Base-by-base conservation (phyloP, 2,888 invertebrate species). In the Alloscopus bannaensis region DNA sequence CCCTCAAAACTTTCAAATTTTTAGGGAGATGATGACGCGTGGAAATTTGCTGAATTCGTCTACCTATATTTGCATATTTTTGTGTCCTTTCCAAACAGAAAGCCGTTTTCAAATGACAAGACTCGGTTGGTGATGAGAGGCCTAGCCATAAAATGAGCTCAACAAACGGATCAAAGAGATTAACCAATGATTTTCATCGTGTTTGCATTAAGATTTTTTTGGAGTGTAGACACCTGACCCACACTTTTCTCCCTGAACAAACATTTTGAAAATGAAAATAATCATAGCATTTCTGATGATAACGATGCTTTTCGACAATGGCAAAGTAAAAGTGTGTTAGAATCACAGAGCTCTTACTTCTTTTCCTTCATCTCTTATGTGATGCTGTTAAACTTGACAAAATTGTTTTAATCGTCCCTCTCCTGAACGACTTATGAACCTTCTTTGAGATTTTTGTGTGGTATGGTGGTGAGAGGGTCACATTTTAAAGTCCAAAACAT, bases 401-500 rank as follows among this genome's bases (percentile, higher is more conserved):
- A 6, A 36, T 8, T 13, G 13, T 36, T 36, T 36, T 36, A 36
- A 36, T 36, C 36, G 13, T 36, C 36, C 13, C 36, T 36, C 13
- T 36, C 13, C 36, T 36, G 8, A 36, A n/a, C n/a, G n/a, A n/a
- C n/a, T n/a, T n/a, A n/a, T n/a, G n/a, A n/a, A n/a, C n/a, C n/a
- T n/a, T n/a, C n/a, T n/a, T n/a, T n/a, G n/a, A n/a, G n/a, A n/a
- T n/a, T n/a, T n/a, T n/a, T n/a, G n/a, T n/a, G n/a, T n/a, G n/a
- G n/a, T n/a, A n/a, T n/a, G n/a, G n/a, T n/a, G 36, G 36, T 36
- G 36, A 36, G 36, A 36, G 36, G 36, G 36, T n/a, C n/a, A n/a
- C n/a, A 36, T 36, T 36, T 36, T 36, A 36, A 36, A 36, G 36
- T 36, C 36, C 36, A 36, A 36, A 36, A 36, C 6, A 36, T 8